Conservation (phyloP, 2,797 vertebrate genomes). For the Pantherophis vulpinus region DNA sequence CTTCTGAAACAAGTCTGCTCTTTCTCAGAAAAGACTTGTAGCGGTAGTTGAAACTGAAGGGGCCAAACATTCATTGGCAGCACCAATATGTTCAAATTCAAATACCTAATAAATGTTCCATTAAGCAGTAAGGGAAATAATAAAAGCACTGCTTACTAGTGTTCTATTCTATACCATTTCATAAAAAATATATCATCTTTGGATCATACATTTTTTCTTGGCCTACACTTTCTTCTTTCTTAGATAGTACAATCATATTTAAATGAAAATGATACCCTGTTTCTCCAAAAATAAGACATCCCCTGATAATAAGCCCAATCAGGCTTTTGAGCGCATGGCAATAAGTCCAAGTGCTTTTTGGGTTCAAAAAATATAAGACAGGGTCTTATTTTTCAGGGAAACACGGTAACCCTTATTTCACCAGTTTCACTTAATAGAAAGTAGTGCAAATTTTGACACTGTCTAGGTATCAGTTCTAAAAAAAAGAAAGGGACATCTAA, state of each 20-base stretch:
- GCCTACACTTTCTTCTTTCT: background rate
- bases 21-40: background rate
- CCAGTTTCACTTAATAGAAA: conserved; percentile 14
- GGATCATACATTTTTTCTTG: background rate
- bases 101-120: background rate
- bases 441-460: conserved; percentile 18
- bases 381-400: no score
- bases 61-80: background rate
- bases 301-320: no score
- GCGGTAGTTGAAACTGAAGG: background rate
- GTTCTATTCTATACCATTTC: conserved; percentile 15
- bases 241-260: conserved; percentile 22
- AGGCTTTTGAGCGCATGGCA: no score
- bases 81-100: background rate
- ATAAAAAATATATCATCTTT: conserved; percentile 9
- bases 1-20: background rate
- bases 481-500: background rate
- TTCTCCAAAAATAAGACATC: no score
- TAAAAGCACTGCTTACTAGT: background rate
- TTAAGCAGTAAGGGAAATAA: background rate
- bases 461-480: conserved; percentile 4
- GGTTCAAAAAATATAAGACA: no score
- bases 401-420: background rate
- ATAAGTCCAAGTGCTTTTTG: no score
- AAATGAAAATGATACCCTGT: conserved; percentile 19